Evolutionary conservation across 2,888 invertebrate species (phyloP).

Genomic region (Leptopterna dolabrata): DNA sequence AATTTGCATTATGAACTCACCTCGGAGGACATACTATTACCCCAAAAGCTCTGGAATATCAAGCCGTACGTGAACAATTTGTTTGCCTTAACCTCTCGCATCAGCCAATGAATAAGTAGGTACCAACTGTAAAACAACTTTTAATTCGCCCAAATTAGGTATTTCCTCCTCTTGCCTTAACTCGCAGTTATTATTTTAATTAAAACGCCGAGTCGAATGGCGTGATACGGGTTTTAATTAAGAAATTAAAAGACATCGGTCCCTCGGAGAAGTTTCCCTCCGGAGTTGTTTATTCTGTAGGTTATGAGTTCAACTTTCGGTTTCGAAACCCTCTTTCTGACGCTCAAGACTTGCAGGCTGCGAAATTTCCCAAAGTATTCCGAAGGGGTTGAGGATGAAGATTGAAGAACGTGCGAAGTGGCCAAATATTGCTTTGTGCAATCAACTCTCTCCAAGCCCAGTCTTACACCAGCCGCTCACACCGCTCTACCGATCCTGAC

Average conservation of each 20-base stretch:
- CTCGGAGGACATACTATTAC: too few relatives aligned
- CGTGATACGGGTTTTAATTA: not conserved
- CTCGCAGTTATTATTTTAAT: not conserved
- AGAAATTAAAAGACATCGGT: not conserved
- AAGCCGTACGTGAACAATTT: too few relatives aligned
- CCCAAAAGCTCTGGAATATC: too few relatives aligned
- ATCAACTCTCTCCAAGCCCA: slow-evolving; percentile 5
- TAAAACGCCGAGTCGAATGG: not conserved
- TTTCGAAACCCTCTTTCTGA: not conserved
- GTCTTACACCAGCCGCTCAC: not conserved
- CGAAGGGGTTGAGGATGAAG: slow-evolving; percentile 18
- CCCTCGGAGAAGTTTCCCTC: not conserved
- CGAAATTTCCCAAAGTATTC: not conserved
- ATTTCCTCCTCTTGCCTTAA: not conserved
- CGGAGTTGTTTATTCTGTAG: not conserved
- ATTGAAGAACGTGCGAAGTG: slow-evolving; percentile 43
- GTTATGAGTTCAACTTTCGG: not conserved
- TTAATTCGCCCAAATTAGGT: not conserved
- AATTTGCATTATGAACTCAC: too few relatives aligned
- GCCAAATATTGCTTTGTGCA: slow-evolving; percentile 34
- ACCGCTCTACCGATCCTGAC: not conserved
- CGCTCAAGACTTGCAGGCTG: not conserved
- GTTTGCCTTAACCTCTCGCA: too few relatives aligned
- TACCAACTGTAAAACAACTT: not conserved
- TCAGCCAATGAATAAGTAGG: not conserved